These are phyloP conservation scores for Neodiprion lecontei DNA, from an alignment of 1,140 invertebrate genomes.

Conservation along the genomic window DNA sequence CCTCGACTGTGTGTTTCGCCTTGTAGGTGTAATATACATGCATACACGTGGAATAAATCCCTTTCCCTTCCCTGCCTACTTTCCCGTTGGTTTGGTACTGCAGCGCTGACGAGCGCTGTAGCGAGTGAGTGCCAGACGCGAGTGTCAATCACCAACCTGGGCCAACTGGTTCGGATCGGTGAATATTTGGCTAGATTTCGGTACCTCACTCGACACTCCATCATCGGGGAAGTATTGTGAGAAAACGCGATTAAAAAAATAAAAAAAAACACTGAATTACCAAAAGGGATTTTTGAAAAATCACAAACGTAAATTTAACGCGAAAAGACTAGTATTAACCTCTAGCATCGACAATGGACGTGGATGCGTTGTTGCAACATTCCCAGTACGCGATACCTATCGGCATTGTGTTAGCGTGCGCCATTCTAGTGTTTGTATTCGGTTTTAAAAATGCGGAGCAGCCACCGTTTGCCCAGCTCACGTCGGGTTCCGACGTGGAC, in stretches of 20 bases:
- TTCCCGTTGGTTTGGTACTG: not conserved
- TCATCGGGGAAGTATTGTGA: too few species aligned
- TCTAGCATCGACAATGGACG: slow-evolving; percentile 40
- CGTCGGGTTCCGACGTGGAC: slow-evolving; percentile 65
- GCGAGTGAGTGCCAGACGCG: too few species aligned
- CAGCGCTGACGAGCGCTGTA: too few species aligned
- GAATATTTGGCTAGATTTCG: too few species aligned
- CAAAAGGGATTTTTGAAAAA: not conserved
- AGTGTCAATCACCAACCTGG: too few species aligned
- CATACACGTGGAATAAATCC: too few species aligned
- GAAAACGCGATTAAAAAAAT: slow-evolving; percentile 12
- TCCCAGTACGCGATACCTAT: slow-evolving; percentile 70
- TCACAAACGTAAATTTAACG: not conserved
- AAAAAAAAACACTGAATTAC: not conserved
- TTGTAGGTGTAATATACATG: slow-evolving; percentile 5
- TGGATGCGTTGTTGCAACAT: slow-evolving; percentile 51
- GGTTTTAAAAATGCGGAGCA: slow-evolving; percentile 77
- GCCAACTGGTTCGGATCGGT: too few species aligned
- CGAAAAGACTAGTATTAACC: not conserved
- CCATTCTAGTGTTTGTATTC: slow-evolving; percentile 73
- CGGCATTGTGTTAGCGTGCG: slow-evolving; percentile 69
- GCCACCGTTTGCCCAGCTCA: slow-evolving; percentile 74
- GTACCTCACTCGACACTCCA: too few species aligned
- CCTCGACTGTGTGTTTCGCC: slow-evolving; percentile 23
- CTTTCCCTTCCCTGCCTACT: too few species aligned